Evolutionary conservation across 2,113 vertebrate species (phyloP), one percentile per base, ranked within the genome.

Genomic region (Ammodytes dubius): DNA sequence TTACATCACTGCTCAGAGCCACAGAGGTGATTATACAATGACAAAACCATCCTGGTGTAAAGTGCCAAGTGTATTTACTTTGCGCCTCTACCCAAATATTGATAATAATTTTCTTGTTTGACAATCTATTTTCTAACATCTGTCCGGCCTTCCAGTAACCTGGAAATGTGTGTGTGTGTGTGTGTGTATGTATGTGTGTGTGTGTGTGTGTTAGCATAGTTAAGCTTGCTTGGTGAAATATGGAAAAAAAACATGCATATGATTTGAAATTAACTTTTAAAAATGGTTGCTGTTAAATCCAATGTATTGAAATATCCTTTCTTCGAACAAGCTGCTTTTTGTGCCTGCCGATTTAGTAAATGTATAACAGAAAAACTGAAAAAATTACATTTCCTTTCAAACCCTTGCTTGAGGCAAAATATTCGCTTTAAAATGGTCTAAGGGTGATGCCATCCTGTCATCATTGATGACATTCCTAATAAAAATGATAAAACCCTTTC

Each of bases 371-470:
- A 70, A 75, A 85, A 17, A 27, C 27, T 27, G 27, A 27, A 27
- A 70, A 79, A 66, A 81, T 59, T 12, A 17, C 4, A 73, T 74
- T 74, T 68, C 14, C 37, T 72, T 79, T 74, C 52, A n/a, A 85
- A 86, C 43, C 40, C 52, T 78, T 70, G 53, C 80, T 85, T 35
- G 19, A 77, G 73, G 74, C 78, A 65, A 58, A 87, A 65, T 68
- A 70, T 72, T 46, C 19, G 4, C 63, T 83, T 66, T 67, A 75
- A 76, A 82, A 72, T 45, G 49, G 47, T 74, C 47, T 15, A 59
- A 43, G 61, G 60, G 59, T 91, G 91, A 92, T 78, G 92, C 83
- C 88, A 93, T 82, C 57, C 70, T 68, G 83, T 70, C 49, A 71
- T 87, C 74, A 74, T 35, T 74, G 81, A 79, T 49, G 69, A 80